phyloP scores from a whole-genome alignment of 2,888 invertebrate species.

The Ferdinandea cuprea region DNA sequence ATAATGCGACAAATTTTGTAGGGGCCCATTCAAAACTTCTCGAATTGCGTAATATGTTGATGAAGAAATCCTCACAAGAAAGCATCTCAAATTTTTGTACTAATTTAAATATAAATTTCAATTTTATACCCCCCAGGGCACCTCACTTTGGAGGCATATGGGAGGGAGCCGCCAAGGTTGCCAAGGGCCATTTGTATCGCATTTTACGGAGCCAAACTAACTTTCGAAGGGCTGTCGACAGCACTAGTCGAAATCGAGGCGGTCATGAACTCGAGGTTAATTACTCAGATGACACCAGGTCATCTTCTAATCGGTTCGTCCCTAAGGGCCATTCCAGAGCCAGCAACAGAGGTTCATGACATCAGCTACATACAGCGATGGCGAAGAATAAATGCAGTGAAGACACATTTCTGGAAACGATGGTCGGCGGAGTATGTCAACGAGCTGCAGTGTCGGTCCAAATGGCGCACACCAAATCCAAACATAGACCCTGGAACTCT shows the following conservation, averaged over 20 bases:
- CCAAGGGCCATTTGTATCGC: conserved; percentile 3
- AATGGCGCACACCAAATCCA: conserved; percentile 18
- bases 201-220: conserved; percentile 3
- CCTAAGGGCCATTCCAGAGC: conserved; percentile 25
- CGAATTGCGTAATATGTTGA: background rate
- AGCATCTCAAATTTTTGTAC: background rate
- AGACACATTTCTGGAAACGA: conserved; percentile 25
- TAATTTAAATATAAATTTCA: background rate
- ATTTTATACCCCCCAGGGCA: conserved; percentile 15
- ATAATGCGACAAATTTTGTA: conserved; percentile 22
- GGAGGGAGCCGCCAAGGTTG: background rate
- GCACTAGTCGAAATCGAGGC: conserved; percentile 9
- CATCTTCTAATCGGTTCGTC: conserved; percentile 16
- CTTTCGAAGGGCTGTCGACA: conserved; percentile 9
- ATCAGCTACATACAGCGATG: conserved; percentile 15
- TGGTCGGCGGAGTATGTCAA: conserved; percentile 24
- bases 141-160: conserved; percentile 8
- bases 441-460: conserved; percentile 21
- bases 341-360: background rate
- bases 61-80: background rate
- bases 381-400: conserved; percentile 47
- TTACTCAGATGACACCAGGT: conserved; percentile 2
- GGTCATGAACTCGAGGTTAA: conserved; percentile 11
- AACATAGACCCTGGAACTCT: conserved; percentile 1
- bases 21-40: conserved; percentile 14